phyloP scores from a whole-genome alignment of 2,888 invertebrate genomes.

The Amorpha juglandis region DNA sequence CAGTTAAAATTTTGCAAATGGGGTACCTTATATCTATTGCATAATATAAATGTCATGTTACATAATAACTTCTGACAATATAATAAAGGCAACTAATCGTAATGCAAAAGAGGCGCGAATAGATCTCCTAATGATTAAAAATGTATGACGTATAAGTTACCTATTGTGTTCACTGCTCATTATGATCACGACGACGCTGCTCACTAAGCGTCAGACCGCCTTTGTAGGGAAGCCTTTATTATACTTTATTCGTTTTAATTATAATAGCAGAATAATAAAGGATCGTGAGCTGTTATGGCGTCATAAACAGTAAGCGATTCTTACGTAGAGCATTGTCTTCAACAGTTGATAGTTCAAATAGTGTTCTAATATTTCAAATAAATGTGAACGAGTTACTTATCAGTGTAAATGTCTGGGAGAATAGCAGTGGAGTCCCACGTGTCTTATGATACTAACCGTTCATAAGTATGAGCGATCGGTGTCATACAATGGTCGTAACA shows the following conservation, averaged over 20 bases:
- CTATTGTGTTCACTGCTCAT: constrained; percentile 28
- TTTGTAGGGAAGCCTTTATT: constrained; percentile 26
- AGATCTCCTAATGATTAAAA: constrained; percentile 19
- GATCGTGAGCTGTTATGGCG: constrained; percentile 4
- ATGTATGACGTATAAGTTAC: constrained; percentile 20
- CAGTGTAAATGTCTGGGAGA: constrained; percentile 1
- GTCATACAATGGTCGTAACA: neutral
- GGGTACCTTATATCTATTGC: too few species aligned
- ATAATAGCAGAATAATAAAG: constrained; percentile 21
- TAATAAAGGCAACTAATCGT: neutral
- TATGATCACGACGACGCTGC: constrained; percentile 24
- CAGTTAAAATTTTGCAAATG: too few species aligned
- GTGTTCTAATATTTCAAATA: neutral
- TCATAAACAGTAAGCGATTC: constrained; percentile 18
- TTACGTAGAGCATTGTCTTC: constrained; percentile 1
- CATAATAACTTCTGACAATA: neutral
- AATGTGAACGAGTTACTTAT: neutral
- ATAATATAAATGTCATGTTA: neutral
- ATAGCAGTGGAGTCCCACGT: neutral
- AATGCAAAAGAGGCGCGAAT: constrained; percentile 15
- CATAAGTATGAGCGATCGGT: neutral
- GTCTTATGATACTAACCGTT: neutral
- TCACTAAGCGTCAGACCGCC: constrained; percentile 11
- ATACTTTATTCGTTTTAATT: constrained; percentile 22
- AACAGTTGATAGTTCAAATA: neutral